These are phyloP conservation scores for Troglohyphantes excavatus DNA, from an alignment of 2,888 invertebrate genomes.

Conservation along the genomic window DNA sequence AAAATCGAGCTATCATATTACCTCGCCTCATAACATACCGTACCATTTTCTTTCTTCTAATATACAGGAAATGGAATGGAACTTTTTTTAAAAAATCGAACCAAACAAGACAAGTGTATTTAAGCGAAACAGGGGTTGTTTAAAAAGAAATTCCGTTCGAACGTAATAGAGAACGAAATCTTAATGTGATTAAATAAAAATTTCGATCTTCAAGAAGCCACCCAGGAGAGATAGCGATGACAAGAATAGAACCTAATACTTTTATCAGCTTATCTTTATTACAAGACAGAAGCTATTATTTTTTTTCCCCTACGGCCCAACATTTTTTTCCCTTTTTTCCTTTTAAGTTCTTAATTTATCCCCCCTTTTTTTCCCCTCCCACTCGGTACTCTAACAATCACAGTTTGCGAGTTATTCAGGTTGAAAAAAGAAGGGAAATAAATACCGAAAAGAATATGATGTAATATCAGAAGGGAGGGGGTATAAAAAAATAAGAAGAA, in stretches of 20 bases:
- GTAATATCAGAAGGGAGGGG: constrained; percentile 7
- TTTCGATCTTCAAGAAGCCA: constrained; percentile 46
- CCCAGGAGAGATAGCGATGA: not conserved
- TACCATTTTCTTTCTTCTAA: not conserved
- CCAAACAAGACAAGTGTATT: constrained; percentile 12
- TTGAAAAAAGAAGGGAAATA: not conserved
- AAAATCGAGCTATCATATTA: constrained; percentile 17
- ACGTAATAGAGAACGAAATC: constrained; percentile 45
- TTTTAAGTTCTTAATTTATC: constrained; percentile 71
- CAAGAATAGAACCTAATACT: constrained; percentile 64
- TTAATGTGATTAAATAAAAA: constrained; percentile 74
- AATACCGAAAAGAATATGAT: constrained; percentile 43
- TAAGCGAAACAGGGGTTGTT: constrained; percentile 33
- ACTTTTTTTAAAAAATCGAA: not conserved
- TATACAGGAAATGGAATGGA: not conserved
- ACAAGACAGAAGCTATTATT: constrained; percentile 75
- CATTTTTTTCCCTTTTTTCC: not conserved
- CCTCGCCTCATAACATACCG: not conserved
- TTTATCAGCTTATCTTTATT: constrained; percentile 78
- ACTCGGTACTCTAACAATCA: not conserved
- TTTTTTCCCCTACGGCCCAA: constrained; percentile 2
- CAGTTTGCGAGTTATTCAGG: not conserved
- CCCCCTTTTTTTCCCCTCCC: no score
- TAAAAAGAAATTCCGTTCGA: constrained; percentile 43
- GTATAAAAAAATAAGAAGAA: constrained; percentile 10